These are phyloP conservation scores for Elanoides forficatus DNA, from an alignment of 2,113 vertebrate genomes.

Conservation along the genomic window DNA sequence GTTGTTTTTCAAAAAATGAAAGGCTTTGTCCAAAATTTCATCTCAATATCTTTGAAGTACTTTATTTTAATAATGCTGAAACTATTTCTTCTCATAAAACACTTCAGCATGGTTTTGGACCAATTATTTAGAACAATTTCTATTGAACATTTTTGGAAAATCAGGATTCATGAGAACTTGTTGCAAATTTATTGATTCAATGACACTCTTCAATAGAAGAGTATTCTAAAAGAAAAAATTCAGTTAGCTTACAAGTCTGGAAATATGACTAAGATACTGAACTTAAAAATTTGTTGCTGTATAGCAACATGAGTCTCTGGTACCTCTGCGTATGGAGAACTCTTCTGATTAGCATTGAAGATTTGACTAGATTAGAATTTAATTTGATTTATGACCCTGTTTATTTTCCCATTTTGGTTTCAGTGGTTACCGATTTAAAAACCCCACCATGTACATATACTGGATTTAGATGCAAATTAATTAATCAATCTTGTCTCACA, in stretches of 20 bases:
- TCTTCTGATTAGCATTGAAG: background rate
- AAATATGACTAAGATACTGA: background rate
- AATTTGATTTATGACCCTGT: background rate
- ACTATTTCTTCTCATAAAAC: background rate
- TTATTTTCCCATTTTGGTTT: background rate
- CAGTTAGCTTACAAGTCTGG: background rate
- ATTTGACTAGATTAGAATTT: background rate
- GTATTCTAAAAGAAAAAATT: background rate
- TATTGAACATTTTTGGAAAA: background rate
- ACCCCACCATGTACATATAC: rapidly evolving
- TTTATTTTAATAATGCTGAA: background rate
- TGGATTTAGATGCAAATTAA: background rate
- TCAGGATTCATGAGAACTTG: background rate
- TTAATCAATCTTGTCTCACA: background rate
- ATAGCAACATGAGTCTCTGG: background rate
- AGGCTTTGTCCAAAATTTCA: background rate
- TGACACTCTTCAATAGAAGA: background rate
- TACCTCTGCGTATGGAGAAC: background rate
- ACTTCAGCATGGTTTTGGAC: background rate
- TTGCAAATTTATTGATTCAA: background rate
- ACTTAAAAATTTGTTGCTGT: background rate
- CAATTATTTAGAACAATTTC: background rate
- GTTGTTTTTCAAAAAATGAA: background rate
- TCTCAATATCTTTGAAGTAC: background rate
- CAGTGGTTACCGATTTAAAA: background rate